A percentile compares a stretch with the other conserved stretches of the same genome.
Evolutionary conservation across 2,888 invertebrate genomes (phyloP).

Genomic region (Tipula vernalis): DNA sequence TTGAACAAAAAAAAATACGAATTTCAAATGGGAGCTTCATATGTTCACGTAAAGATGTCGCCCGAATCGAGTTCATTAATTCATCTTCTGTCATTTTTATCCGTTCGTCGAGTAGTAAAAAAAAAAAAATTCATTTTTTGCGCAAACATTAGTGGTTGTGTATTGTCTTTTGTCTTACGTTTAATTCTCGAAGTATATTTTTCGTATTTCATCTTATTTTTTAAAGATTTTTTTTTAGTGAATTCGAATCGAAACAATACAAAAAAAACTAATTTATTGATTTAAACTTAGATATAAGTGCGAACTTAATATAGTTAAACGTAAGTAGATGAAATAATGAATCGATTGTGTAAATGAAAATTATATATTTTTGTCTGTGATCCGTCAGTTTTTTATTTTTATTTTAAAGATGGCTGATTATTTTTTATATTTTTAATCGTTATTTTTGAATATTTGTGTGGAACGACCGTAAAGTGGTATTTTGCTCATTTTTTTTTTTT

Average conservation of each 20-base stretch:
- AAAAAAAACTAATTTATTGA: background rate
- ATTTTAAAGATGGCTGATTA: slow-evolving; percentile 7
- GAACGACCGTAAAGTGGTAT: background rate
- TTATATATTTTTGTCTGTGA: background rate
- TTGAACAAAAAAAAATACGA: too few species aligned
- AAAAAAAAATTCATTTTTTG: slow-evolving; percentile 5
- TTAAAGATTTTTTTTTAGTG: background rate
- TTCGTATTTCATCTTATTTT: slow-evolving; percentile 5
- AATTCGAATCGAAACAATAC: background rate
- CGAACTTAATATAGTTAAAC: background rate
- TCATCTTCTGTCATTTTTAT: slow-evolving; percentile 1
- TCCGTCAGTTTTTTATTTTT: background rate
- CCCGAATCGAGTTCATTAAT: background rate
- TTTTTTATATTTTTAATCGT: background rate
- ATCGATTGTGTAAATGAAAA: background rate
- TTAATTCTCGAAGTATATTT: background rate
- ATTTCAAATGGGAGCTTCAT: too few species aligned
- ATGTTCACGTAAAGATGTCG: background rate
- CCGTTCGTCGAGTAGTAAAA: background rate
- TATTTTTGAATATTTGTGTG: background rate
- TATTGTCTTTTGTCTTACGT: slow-evolving; percentile 8
- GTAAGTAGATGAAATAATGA: background rate
- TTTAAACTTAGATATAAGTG: slow-evolving; percentile 6
- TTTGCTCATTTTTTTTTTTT: background rate
- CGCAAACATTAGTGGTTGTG: slow-evolving; percentile 10